Conservation (phyloP, 2,888 invertebrate species). For the Alentia gelatinosa region DNA sequence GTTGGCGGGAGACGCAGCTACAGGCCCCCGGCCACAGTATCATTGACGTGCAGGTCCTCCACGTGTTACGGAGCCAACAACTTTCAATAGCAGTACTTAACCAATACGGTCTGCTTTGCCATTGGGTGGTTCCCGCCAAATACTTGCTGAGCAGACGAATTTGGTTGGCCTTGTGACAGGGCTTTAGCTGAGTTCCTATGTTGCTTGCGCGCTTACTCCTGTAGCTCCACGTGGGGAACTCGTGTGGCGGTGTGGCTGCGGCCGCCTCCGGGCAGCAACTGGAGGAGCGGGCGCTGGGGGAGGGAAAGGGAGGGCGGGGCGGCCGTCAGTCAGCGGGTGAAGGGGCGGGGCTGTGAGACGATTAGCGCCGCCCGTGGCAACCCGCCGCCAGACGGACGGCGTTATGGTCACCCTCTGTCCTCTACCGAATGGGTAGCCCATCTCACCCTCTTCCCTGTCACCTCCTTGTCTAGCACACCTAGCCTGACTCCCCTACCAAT, state of each 20-base stretch:
- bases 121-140: background rate
- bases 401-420: too few species aligned
- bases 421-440: too few species aligned
- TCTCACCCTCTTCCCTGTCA: too few species aligned
- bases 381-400: background rate
- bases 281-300: background rate
- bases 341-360: background rate
- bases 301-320: background rate
- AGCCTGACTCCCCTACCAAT: too few species aligned
- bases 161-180: too few species aligned
- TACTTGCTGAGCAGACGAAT: too few species aligned
- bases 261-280: background rate
- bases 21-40: too few species aligned
- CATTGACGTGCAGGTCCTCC: too few species aligned
- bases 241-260: background rate
- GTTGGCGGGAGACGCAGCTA: background rate
- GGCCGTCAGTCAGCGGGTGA: background rate
- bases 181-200: too few species aligned
- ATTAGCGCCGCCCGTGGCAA: background rate
- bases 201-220: too few species aligned
- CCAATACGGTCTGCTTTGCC: background rate
- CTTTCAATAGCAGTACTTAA: background rate
- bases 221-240: background rate
- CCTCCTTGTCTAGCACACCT: too few species aligned
- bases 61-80: too few species aligned